These are phyloP conservation scores for Pyxicephalus adspersus DNA, from an alignment of 2,113 vertebrate genomes.

Conservation along the genomic window DNA sequence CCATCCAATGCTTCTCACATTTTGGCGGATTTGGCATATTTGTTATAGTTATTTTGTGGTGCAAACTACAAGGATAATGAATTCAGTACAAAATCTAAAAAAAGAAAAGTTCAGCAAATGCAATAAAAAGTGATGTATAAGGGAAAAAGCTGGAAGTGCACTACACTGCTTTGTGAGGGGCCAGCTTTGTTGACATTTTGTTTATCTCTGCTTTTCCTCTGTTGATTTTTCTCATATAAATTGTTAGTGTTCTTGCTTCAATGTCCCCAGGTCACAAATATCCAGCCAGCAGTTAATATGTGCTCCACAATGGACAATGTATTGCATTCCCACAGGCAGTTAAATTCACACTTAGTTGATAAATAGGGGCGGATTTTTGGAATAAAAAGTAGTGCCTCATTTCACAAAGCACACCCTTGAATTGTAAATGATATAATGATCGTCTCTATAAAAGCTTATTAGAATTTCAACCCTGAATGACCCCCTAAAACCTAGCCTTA, in stretches of 20 bases:
- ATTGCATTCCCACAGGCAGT: constrained; percentile 8
- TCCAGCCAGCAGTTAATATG: constrained; percentile 1
- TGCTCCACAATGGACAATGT: constrained; percentile 22
- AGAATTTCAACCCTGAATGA: constrained; percentile 35
- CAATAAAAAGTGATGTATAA: neutral
- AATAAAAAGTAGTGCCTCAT: constrained; percentile 13
- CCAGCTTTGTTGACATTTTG: constrained; percentile 32
- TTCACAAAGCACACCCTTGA: constrained; percentile 32
- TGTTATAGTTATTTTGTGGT: neutral
- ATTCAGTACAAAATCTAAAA: neutral
- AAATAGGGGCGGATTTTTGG: neutral
- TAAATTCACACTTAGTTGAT: constrained; percentile 1
- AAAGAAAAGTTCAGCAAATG: neutral
- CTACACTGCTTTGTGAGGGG: neutral
- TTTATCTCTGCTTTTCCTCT: constrained; percentile 50
- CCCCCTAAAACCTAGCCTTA: constrained; percentile 10
- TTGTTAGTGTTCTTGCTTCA: constrained; percentile 43
- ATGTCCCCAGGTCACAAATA: constrained; percentile 34
- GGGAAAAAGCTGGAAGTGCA: neutral
- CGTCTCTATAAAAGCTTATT: constrained; percentile 22
- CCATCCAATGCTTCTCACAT: no score
- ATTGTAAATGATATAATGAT: constrained; percentile 36
- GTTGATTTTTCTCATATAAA: constrained; percentile 51
- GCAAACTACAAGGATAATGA: neutral
- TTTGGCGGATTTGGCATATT: no score